phyloP scores from a whole-genome alignment of 1,140 invertebrate genomes.

The Drosophila auraria region DNA sequence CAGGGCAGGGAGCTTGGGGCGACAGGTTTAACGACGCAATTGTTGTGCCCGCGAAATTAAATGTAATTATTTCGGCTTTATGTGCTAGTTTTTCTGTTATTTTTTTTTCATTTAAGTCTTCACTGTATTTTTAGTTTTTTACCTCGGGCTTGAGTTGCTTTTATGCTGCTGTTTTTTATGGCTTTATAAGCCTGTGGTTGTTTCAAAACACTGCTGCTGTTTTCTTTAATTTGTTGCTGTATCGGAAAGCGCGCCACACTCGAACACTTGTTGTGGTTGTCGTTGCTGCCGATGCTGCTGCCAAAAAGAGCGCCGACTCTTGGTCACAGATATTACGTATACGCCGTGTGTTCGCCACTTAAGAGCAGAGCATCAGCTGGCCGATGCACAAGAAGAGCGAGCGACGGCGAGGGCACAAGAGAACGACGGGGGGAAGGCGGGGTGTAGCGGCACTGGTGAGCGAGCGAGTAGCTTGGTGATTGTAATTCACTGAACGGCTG shows the following conservation, averaged over 20 bases:
- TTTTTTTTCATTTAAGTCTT: neutral
- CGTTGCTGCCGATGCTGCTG: neutral
- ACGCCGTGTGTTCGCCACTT: constrained; percentile 33
- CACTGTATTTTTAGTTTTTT: constrained; percentile 10
- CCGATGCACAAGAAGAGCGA: neutral
- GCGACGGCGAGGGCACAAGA: constrained; percentile 2
- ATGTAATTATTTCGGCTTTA: constrained; percentile 39
- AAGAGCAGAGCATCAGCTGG: constrained; percentile 46
- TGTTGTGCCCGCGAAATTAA: constrained; percentile 31
- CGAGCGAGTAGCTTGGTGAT: constrained; percentile 24
- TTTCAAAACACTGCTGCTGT: constrained; percentile 9
- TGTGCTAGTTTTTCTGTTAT: constrained; percentile 6
- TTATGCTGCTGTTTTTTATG: constrained; percentile 11
- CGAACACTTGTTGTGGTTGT: constrained; percentile 30
- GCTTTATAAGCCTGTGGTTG: constrained; percentile 15
- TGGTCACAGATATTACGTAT: constrained; percentile 37
- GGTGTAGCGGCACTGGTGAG: neutral
- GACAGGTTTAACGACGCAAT: constrained; percentile 60
- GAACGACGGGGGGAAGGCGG: neutral
- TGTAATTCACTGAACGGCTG: constrained; percentile 62
- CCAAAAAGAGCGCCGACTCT: constrained; percentile 17
- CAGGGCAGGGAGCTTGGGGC: constrained; percentile 6
- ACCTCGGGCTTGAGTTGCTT: constrained; percentile 10
- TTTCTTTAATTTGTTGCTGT: neutral
- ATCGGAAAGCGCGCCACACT: constrained; percentile 52